These are phyloP conservation scores for Buphagus erythrorhynchus DNA, from an alignment of 2,797 vertebrate species.

Conservation along the genomic window DNA sequence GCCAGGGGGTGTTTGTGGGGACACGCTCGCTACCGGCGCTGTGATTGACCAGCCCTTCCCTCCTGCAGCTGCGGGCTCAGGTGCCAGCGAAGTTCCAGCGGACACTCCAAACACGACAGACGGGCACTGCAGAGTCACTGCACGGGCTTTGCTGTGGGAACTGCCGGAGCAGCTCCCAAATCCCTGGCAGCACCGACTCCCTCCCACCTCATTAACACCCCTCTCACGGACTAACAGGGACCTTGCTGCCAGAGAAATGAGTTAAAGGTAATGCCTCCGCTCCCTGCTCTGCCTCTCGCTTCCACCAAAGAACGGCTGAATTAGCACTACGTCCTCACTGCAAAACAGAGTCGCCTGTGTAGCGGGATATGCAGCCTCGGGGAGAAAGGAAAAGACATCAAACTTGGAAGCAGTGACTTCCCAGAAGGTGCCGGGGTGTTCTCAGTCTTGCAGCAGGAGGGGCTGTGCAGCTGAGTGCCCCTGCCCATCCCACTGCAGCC, in stretches of 20 bases:
- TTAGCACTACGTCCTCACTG: background rate
- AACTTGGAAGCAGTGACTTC: background rate
- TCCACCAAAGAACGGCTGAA: background rate
- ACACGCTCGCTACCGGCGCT: fast-evolving
- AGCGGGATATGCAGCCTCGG: background rate
- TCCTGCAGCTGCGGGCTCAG: background rate
- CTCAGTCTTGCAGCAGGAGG: background rate
- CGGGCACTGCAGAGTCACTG: background rate
- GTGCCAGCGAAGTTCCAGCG: background rate
- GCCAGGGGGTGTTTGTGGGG: background rate
- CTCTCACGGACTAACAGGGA: fast-evolving
- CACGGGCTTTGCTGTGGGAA: fast-evolving
- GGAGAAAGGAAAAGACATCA: background rate
- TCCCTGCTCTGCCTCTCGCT: background rate
- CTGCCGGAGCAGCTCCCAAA: background rate
- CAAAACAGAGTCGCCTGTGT: background rate
- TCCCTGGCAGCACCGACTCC: background rate
- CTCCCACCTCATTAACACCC: background rate
- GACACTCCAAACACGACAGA: background rate
- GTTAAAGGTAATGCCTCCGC: background rate
- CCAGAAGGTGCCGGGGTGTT: background rate
- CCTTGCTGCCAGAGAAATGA: background rate
- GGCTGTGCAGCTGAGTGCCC: background rate
- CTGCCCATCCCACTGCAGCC: background rate
- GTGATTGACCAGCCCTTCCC: background rate